Evolutionary conservation across 2,888 invertebrate species (phyloP), one percentile per base, ranked within the genome.

Genomic region (Sericinus montela): DNA sequence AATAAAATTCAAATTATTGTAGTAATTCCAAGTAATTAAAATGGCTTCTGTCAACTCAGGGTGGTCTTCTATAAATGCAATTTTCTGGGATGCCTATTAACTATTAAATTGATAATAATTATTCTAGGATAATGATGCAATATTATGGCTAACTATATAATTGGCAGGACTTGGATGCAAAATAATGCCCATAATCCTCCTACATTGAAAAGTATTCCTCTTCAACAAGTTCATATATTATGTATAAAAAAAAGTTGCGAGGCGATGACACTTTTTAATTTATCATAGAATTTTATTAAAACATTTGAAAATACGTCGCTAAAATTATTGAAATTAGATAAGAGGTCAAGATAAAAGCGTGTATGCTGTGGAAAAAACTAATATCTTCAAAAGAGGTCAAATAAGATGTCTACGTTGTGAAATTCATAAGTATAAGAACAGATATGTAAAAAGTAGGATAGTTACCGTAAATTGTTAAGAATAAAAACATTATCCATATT

Each of bases 401-500:
- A 52, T 51, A 48, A 56, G 46, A 54, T 59, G 57, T 49, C 54
- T 56, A 60, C 57, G 58, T 58, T 51, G 45, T 46, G 28, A 53
- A 52, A 45, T 55, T 46, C 50, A 42, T 45, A 52, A 5, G 19
- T n/a, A n/a, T n/a, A 19, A 19, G 19, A 42, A 38, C 49, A 16
- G 46, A 34, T 42, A 40, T 4, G 6, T 25, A 25, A 25, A 25
- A 41, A 36, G 19, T 19, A 37, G 44, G 32, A 32, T 15, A 38
- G 11, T 76, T 74, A 86, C 87, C 81, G 71, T 56, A 84, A 65
- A 64, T 84, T 85, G 52, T 86, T 83, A 29, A 86, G 65, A 57
- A 86, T 78, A 57, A 72, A 73, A 29, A 72, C 69, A 64, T 79
- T 85, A 65, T 86, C 85, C 86, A 86, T 86, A 48, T 58, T 69